A percentile compares a stretch with the other conserved stretches of the same genome.
Conservation (phyloP, 2,797 vertebrate species). For the Sebastes jordani region DNA sequence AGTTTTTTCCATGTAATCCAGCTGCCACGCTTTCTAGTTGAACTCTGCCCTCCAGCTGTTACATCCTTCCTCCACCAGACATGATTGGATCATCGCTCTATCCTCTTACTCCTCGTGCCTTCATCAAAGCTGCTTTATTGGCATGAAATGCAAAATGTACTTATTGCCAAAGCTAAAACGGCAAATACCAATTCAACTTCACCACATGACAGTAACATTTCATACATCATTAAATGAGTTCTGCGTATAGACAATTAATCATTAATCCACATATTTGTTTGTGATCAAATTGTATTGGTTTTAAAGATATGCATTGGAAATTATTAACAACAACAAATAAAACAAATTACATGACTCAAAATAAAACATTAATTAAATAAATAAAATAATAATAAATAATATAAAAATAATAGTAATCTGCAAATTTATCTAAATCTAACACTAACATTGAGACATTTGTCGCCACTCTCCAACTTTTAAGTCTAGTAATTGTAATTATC, state of each 20-base stretch:
- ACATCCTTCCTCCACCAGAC: conserved; percentile 49
- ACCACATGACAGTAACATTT: neutral
- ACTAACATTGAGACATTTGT: neutral
- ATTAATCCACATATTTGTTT: neutral
- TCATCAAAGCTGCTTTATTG: conserved; percentile 62
- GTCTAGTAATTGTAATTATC: neutral
- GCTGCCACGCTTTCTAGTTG: conserved; percentile 41
- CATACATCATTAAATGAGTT: neutral
- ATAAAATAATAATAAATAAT: too few relatives aligned
- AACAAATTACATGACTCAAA: too few relatives aligned
- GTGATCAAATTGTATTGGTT: too few relatives aligned
- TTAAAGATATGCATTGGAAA: neutral
- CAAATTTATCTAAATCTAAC: too few relatives aligned
- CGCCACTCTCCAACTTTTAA: neutral
- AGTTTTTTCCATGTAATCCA: conserved; percentile 41
- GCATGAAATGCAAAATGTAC: conserved; percentile 49
- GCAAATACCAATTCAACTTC: conserved; percentile 21
- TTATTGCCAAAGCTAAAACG: conserved; percentile 32
- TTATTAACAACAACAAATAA: neutral
- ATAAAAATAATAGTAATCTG: accelerated
- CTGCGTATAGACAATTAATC: neutral
- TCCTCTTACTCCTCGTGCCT: conserved; percentile 58
- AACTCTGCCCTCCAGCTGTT: conserved; percentile 54
- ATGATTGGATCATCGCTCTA: conserved; percentile 69
- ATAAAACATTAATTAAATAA: too few relatives aligned